phyloP scores from a whole-genome alignment of 2,888 invertebrate genomes.

The Asteroscopus sphinx region DNA sequence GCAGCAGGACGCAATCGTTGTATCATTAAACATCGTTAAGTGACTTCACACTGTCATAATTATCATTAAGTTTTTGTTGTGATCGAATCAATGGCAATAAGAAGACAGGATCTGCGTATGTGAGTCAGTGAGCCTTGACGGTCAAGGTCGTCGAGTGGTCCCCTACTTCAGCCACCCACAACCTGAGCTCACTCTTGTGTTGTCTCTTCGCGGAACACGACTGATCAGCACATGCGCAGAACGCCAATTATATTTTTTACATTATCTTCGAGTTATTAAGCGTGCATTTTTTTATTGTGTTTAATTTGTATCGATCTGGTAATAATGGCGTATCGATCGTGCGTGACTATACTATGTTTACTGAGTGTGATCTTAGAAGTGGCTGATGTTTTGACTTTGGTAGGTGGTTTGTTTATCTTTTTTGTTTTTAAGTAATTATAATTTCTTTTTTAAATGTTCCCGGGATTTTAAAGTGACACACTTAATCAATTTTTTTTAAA shows the following conservation, averaged over 20 bases:
- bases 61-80: slow-evolving; percentile 46
- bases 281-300: slow-evolving; percentile 34
- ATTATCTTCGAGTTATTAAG: slow-evolving; percentile 20
- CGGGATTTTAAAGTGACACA: too few relatives aligned
- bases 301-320: slow-evolving; percentile 24
- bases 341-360: slow-evolving; percentile 70
- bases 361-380: slow-evolving; percentile 72
- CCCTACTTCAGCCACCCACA: slow-evolving; percentile 64
- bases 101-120: slow-evolving; percentile 66
- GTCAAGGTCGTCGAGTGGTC: slow-evolving; percentile 79
- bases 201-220: slow-evolving; percentile 50
- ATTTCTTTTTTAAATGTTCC: too few relatives aligned
- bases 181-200: slow-evolving; percentile 49
- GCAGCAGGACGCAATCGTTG: slow-evolving; percentile 24
- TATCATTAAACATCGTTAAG: slow-evolving; percentile 29
- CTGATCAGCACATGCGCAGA: slow-evolving; percentile 42
- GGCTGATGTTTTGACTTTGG: slow-evolving; percentile 75
- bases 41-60: slow-evolving; percentile 33
- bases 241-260: slow-evolving; percentile 16
- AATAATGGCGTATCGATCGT: slow-evolving; percentile 59
- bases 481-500: background rate
- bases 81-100: slow-evolving; percentile 39
- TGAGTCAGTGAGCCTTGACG: slow-evolving; percentile 78
- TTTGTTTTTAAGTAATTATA: background rate
- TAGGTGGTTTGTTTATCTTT: slow-evolving; percentile 57